These are phyloP conservation scores for Globia sparganii DNA, from an alignment of 2,888 invertebrate species.

Conservation along the genomic window DNA sequence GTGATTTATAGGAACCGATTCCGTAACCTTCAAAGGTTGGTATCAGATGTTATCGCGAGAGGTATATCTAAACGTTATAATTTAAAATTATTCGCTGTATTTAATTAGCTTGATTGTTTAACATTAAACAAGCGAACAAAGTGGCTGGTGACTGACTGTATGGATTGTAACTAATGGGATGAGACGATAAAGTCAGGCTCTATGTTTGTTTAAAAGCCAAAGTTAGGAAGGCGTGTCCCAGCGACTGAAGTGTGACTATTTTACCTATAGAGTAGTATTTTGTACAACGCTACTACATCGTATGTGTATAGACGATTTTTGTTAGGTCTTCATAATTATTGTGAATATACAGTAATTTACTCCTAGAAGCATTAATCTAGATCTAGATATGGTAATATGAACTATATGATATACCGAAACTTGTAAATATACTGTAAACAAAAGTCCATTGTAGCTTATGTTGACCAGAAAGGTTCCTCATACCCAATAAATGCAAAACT, in stretches of 20 bases:
- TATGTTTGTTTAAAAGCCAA: conserved; percentile 74
- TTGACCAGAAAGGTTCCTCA: conserved; percentile 91
- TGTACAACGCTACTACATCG: conserved; percentile 85
- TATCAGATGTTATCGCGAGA: conserved; percentile 72
- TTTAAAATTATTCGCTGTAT: conserved; percentile 86
- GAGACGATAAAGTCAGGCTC: conserved; percentile 72
- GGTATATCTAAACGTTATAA: conserved; percentile 79
- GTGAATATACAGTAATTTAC: conserved; percentile 89
- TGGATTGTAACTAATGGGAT: conserved; percentile 67
- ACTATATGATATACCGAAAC: conserved; percentile 87
- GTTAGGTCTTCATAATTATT: conserved; percentile 87
- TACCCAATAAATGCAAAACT: conserved; percentile 91
- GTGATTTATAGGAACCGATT: conserved; percentile 77
- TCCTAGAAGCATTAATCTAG: conserved; percentile 84
- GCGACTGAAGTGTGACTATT: conserved; percentile 77
- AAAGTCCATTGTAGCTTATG: conserved; percentile 90
- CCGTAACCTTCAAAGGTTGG: conserved; percentile 73
- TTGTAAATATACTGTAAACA: conserved; percentile 90
- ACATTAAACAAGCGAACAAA: conserved; percentile 84
- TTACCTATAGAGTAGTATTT: conserved; percentile 85
- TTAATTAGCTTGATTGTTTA: conserved; percentile 86
- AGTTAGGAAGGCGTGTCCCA: conserved; percentile 74
- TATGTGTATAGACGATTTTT: conserved; percentile 87
- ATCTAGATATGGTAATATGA: conserved; percentile 83
- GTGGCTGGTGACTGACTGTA: conserved; percentile 75